Evolutionary conservation across 2,888 invertebrate species (phyloP).

Genomic region (Netelia virgata): DNA sequence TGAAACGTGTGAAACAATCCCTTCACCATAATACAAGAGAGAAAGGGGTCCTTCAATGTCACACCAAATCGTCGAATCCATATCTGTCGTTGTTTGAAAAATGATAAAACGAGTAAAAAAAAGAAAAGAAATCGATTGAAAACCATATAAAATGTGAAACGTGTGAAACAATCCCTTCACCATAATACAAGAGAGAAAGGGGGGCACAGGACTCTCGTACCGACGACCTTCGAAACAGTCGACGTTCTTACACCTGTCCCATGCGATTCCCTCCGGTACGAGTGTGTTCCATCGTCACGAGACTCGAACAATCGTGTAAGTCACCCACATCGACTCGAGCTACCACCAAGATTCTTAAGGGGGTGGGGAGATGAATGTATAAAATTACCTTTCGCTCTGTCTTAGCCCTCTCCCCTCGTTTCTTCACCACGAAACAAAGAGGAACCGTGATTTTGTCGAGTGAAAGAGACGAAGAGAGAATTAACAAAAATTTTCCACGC

Average conservation of each 20-base stretch:
- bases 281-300: constrained; percentile 39
- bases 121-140: not conserved
- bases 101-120: not conserved
- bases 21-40: not conserved
- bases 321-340: constrained; percentile 17
- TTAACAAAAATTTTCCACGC: constrained; percentile 40
- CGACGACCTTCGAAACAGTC: constrained; percentile 60
- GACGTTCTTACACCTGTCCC: constrained; percentile 65
- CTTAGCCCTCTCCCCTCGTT: not conserved
- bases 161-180: constrained; percentile 1
- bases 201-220: not conserved
- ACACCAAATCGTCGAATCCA: not conserved
- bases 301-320: constrained; percentile 5
- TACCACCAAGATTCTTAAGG: not conserved
- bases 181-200: not conserved
- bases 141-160: no score
- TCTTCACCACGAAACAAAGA: not conserved
- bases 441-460: not conserved
- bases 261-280: constrained; percentile 53
- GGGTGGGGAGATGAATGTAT: not conserved
- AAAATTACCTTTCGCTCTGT: constrained; percentile 31
- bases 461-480: not conserved
- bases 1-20: not conserved
- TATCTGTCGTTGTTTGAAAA: not conserved
- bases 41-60: not conserved